Evolutionary conservation across 1,140 invertebrate genomes (phyloP), one percentile per base, ranked within the genome.

Genomic region (Amyelois transitella): DNA sequence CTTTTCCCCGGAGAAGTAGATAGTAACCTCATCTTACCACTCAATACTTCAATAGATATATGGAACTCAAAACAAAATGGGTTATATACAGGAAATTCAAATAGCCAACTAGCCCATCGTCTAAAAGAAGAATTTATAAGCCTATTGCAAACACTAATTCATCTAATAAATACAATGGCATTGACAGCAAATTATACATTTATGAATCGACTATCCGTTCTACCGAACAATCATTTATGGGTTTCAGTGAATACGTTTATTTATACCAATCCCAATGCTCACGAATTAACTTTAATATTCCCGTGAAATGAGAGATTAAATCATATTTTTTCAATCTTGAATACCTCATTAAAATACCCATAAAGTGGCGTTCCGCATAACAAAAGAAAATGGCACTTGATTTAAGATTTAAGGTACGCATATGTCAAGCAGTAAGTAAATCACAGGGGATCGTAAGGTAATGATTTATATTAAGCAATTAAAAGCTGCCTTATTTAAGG

Each of bases 401-500:
- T 86, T 82, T 80, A 84, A 77, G 68, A 38, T 38, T 38, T 38
- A 38, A 52, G 62, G 62, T 69, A 75, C 66, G 72, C 69, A 69
- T 66, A 65, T 78, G 81, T 85, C 81, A 84, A 77, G 77, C 77
- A 71, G 73, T 78, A 77, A 75, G 81, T 87, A 87, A 87, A 87
- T 87, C 80, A 87, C 68, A 38, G 17, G 45, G 43, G 72, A 60
- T 85, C 80, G 80, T 85, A 71, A 85, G 75, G 63, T 78, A 74
- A 79, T 86, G 81, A 86, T 86, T 86, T 86, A 86, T 82, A 81
- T 59, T 49, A 61, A 75, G 68, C 81, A 86, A 86, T 86, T 85
- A 85, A 85, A 86, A 74, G 22, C 61, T 50, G 43, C 50, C 66
- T 71, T 77, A 80, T 84, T 38, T 79, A 75, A 73, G 69, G 72